Base-by-base conservation (phyloP, 2,113 vertebrate genomes). In the Astatotilapia flaviijosephi region DNA sequence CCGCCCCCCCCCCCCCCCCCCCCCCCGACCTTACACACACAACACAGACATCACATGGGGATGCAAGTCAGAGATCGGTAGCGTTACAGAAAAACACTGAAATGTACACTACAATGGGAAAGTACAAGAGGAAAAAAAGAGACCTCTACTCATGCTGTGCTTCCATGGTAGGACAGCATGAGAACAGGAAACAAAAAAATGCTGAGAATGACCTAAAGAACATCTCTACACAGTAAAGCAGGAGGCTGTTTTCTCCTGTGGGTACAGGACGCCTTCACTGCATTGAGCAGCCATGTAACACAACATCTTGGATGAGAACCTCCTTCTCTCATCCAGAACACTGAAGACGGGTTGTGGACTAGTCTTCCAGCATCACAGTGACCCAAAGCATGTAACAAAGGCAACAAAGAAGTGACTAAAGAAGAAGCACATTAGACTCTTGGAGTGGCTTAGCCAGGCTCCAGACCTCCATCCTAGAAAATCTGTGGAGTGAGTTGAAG, bases 391-490 rank as follows among this genome's bases (percentile, higher is more conserved):
- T 65, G 33, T 37, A 35, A 65, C 60, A 35, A 65, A 65, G 1
- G 17, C 33, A 65, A 1, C 60, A 65, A 65, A 65, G 10, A 37
- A 37, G 33, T 1, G 33, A 13, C 19, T 65, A 37, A 65, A 65
- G 33, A 65, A 37, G 60, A 21, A 37, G 33, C 33, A 37, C 17
- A 35, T 35, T 35, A n/a, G 17, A 35, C 31, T n/a, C 10, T 35
- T 65, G 10, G 19, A 37, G 60, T 37, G 10, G 33, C 62, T 40
- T 68, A 40, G 33, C 0, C 10, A 4, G 0, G 0, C 4, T 68
- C 62, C 33, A 68, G 19, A 68, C 6, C 0, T 40, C 33, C 33
- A 40, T 14, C 62, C 62, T 68, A 21, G 33, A 5, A 68, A 68
- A 68, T 40, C 62, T 68, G 19, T 40, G 33, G 33, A 21, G 0